Percentiles rank a stretch among this genome's conserved stretches.
Conservation (phyloP, 92 coral and sea anemone species). For the Porites rus region DNA sequence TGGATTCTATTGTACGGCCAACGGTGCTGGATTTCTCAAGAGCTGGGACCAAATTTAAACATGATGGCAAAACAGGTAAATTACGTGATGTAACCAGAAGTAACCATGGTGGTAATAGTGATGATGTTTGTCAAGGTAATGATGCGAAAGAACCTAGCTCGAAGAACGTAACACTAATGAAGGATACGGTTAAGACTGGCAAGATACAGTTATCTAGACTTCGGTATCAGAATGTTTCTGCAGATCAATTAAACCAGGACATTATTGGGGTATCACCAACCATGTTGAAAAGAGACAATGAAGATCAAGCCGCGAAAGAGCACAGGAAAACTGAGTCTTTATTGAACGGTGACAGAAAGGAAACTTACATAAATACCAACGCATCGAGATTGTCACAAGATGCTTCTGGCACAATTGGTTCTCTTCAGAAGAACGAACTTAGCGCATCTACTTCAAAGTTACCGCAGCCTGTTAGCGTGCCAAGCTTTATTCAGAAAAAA, state of each 20-base stretch:
- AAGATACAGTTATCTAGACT: conserved; percentile 17
- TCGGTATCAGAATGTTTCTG: not conserved
- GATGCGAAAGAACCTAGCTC: not conserved
- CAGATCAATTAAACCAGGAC: not conserved
- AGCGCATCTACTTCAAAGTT: too few relatives aligned
- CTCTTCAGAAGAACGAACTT: not conserved
- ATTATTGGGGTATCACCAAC: not conserved
- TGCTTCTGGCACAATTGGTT: not conserved
- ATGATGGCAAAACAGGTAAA: not conserved
- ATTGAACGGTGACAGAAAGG: not conserved
- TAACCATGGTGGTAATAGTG: not conserved
- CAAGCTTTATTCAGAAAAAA: too few relatives aligned
- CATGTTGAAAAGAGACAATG: not conserved
- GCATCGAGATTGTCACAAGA: not conserved
- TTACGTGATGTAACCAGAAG: not conserved
- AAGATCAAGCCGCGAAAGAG: not conserved
- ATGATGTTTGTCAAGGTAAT: too few relatives aligned
- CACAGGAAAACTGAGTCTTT: not conserved
- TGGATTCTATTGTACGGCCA: not conserved
- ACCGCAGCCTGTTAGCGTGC: too few relatives aligned
- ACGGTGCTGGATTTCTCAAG: conserved; percentile 38
- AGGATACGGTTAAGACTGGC: not conserved
- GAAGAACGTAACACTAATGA: not conserved
- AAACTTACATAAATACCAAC: not conserved
- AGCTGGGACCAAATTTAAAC: conserved; percentile 17